Conservation (phyloP, 1,140 invertebrate species). For the Drosophila micromelanica region DNA sequence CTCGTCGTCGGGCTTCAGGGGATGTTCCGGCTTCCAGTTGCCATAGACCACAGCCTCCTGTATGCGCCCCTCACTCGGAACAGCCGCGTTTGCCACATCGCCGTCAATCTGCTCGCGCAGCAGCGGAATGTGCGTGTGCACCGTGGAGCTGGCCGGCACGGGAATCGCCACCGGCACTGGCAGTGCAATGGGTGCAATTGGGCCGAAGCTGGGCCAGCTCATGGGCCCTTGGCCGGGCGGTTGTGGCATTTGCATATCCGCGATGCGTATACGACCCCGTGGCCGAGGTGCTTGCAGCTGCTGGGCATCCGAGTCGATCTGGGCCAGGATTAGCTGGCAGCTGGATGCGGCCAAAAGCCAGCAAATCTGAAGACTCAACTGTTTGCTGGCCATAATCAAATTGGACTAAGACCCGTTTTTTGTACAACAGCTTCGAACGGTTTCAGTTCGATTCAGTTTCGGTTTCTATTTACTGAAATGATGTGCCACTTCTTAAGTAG, state of each 20-base stretch:
- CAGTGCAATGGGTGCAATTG: background rate
- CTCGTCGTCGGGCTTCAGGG: conserved; percentile 36
- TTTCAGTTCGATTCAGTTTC: conserved; percentile 53
- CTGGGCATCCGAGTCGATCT: conserved; percentile 36
- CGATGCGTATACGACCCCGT: conserved; percentile 68
- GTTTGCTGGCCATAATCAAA: conserved; percentile 23
- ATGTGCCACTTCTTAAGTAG: conserved; percentile 68
- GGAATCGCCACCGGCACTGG: background rate
- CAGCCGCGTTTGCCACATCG: background rate
- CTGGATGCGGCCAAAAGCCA: conserved; percentile 32
- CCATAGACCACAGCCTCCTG: conserved; percentile 72
- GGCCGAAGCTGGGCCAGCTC: conserved; percentile 40
- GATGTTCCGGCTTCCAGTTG: conserved; percentile 77
- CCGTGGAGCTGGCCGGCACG: conserved; percentile 51
- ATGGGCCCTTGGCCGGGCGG: background rate
- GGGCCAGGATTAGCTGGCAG: conserved; percentile 2
- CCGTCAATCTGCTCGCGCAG: conserved; percentile 44
- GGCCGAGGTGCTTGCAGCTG: conserved; percentile 60
- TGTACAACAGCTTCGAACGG: conserved; percentile 22
- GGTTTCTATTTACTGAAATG: conserved; percentile 50
- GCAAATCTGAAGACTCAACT: conserved; percentile 21
- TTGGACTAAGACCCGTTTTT: conserved; percentile 14
- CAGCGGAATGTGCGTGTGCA: conserved; percentile 65
- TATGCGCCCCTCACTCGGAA: conserved; percentile 11
- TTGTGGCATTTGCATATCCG: conserved; percentile 48